Conservation (phyloP, 2,888 invertebrate species). For the Argynnis bischoffii region DNA sequence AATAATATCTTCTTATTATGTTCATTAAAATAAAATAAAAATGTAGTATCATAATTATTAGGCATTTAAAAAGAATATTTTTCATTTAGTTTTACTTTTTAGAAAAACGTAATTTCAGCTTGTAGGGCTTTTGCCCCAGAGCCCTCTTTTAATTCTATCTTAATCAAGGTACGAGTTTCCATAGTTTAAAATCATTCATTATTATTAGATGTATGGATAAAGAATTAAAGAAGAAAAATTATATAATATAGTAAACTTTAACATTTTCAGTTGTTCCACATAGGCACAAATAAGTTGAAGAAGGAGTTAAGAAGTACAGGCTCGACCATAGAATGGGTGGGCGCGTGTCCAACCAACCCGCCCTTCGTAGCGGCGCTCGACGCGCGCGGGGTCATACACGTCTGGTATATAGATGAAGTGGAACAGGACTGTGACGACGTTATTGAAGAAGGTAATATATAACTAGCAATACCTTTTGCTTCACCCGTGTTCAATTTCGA, state of each 20-base stretch:
- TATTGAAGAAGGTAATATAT: conserved; percentile 66
- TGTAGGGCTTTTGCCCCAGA: no score
- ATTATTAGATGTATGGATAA: not conserved
- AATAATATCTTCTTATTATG: no score
- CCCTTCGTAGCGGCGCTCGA: conserved; percentile 83
- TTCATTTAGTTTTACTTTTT: no score
- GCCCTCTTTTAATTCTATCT: no score
- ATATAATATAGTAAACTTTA: conserved; percentile 10
- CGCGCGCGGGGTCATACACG: conserved; percentile 79
- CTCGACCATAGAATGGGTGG: conserved; percentile 73
- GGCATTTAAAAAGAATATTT: no score
- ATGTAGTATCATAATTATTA: no score
- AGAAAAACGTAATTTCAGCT: no score
- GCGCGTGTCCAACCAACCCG: conserved; percentile 75
- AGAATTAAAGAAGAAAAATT: no score
- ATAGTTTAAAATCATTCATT: no score
- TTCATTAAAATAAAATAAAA: no score
- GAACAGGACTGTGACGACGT: conserved; percentile 56
- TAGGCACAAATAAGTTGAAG: conserved; percentile 77
- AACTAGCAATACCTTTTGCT: not conserved
- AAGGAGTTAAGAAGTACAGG: conserved; percentile 74
- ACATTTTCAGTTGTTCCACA: conserved; percentile 81
- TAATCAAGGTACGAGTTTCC: no score
- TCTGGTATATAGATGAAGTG: conserved; percentile 81
- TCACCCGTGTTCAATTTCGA: no score